Percentiles rank a stretch among this genome's conserved stretches.
These are phyloP conservation scores for Phyto melanocephala DNA, from an alignment of 2,888 invertebrate species.

Conservation along the genomic window DNA sequence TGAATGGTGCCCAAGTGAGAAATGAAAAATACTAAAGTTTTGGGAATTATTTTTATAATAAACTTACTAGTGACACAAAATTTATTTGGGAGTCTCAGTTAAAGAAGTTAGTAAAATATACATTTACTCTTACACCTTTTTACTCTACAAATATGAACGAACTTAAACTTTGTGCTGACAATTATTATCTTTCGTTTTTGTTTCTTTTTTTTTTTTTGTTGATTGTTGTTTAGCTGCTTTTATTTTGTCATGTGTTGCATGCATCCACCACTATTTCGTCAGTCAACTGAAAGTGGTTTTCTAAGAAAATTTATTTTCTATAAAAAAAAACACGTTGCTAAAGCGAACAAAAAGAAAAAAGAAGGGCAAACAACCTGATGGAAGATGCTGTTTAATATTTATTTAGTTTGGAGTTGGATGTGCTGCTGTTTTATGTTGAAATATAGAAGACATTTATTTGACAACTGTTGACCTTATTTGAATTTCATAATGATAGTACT, in stretches of 20 bases:
- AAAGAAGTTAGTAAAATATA: too few relatives aligned
- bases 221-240: not conserved
- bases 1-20: too few relatives aligned
- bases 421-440: constrained; percentile 29
- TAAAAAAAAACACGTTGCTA: not conserved
- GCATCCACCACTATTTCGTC: constrained; percentile 38
- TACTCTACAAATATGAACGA: constrained; percentile 31
- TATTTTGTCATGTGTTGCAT: constrained; percentile 45
- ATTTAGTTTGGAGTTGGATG: not conserved
- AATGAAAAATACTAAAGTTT: too few relatives aligned
- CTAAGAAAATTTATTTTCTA: constrained; percentile 10
- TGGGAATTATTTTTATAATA: too few relatives aligned
- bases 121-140: too few relatives aligned
- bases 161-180: constrained; percentile 57
- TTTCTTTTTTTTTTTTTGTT: not conserved
- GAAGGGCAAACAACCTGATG: constrained; percentile 1
- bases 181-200: constrained; percentile 37
- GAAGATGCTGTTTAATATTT: constrained; percentile 14
- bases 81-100: too few relatives aligned
- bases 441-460: constrained; percentile 55
- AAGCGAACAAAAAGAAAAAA: not conserved
- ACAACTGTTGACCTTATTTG: constrained; percentile 60
- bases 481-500: constrained; percentile 37
- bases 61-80: too few relatives aligned
- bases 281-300: constrained; percentile 53